Evolutionary conservation across 2,797 vertebrate species (phyloP).

Genomic region (Gastrophryne carolinensis): DNA sequence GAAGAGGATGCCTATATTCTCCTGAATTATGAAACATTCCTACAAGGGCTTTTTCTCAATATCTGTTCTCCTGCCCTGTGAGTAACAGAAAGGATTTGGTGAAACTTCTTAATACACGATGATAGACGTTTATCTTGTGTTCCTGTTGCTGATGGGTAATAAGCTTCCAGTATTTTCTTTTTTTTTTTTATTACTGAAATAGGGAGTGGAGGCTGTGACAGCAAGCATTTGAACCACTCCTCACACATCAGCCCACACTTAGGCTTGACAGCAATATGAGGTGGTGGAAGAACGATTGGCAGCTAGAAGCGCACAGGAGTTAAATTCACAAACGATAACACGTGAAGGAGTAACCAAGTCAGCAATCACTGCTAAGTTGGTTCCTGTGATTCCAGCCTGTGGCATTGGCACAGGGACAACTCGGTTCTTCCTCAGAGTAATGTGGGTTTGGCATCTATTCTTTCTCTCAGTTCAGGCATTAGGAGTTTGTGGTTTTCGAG

Average conservation of each 20-base stretch:
- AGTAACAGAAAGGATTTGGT: no score
- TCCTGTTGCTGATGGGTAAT: neutral
- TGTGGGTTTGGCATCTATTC: neutral
- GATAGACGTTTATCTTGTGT: neutral
- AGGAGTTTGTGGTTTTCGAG: neutral
- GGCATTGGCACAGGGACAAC: neutral
- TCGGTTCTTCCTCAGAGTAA: neutral
- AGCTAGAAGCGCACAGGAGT: neutral
- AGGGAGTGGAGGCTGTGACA: neutral
- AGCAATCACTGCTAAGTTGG: neutral
- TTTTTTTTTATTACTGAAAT: neutral
- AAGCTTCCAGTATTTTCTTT: neutral
- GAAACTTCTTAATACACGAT: neutral
- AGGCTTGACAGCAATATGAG: slow-evolving; percentile 24
- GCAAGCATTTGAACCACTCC: neutral
- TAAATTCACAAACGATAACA: slow-evolving; percentile 6
- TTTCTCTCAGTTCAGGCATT: no score
- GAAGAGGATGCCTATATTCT: no score
- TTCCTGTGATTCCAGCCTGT: neutral
- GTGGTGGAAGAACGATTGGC: slow-evolving; percentile 10
- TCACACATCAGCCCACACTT: neutral
- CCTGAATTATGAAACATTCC: no score
- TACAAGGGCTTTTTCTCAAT: no score
- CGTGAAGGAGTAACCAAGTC: neutral
- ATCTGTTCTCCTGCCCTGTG: no score